Evolutionary conservation across 1,140 invertebrate species (phyloP), one percentile per base, ranked within the genome.

Genomic region (Diprion similis): DNA sequence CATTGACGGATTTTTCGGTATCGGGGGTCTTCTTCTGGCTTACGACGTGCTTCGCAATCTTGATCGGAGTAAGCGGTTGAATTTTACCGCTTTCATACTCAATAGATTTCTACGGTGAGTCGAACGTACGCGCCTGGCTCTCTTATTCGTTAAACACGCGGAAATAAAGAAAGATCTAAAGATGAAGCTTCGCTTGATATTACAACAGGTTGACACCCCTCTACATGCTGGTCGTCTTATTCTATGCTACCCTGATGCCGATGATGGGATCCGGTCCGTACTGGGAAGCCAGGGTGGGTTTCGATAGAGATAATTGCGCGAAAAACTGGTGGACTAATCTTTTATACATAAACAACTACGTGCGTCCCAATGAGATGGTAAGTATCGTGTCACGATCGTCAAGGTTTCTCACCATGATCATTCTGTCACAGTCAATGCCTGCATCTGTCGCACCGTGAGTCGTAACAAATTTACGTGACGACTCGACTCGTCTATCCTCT

Each of bases 301-400:
- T 75, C 8, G 82, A 84, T 59, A 75, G 76, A 9, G 75, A 82
- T 8, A 78, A 78, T 72, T 91, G 90, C 75, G 75, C 80, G 48
- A 78, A 81, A n/a, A 87, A 88, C 74, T 91, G 91, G 90, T 92
- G 91, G 91, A 82, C 84, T 0, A 90, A 91, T 81, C 46, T 91
- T 0, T 78, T 91, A 0, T 91, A 90, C 76, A 79, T 91, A 17
- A 90, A 90, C 77, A 92, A 91, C 77, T 86, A 91, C n/a, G 78
- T 90, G 15, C 75, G 84, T 9, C 76, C 76, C 1, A 78, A 86
- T 13, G 73, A 78, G 65, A 70, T 84, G 77, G 85, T 86, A 76
- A 48, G 46, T 15, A 51, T 37, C 6, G 24, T 6, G 24, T 37
- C 24, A 6, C 24, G 1, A 6, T 37, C 2, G 24, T n/a, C n/a